Percentiles rank a stretch among this genome's conserved stretches.
phyloP scores from a whole-genome alignment of 2,888 invertebrate genomes.

The Calameuta pallipes region DNA sequence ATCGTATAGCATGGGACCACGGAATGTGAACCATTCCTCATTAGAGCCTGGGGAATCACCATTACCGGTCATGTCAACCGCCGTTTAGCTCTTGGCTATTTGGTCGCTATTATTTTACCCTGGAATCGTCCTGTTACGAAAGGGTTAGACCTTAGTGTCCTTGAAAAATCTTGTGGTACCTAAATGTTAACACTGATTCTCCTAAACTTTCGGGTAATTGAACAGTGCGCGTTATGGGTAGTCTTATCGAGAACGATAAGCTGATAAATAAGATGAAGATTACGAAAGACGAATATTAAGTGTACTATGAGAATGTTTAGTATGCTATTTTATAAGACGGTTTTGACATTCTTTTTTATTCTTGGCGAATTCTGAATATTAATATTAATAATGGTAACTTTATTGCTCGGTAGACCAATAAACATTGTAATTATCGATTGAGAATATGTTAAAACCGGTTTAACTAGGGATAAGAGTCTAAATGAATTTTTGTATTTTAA shows the following conservation, averaged over 20 bases:
- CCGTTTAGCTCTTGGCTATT: background rate
- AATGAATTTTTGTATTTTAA: background rate
- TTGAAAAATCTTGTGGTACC: background rate
- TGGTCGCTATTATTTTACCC: background rate
- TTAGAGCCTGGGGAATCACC: conserved; percentile 38
- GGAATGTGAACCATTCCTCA: conserved; percentile 40
- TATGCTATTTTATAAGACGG: background rate
- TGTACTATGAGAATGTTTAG: background rate
- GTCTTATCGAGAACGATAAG: background rate
- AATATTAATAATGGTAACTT: background rate
- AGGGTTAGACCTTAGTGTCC: background rate
- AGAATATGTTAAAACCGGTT: background rate
- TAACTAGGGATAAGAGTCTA: background rate
- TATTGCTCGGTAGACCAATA: background rate
- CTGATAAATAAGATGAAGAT: background rate
- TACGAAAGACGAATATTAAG: background rate
- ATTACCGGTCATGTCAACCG: background rate
- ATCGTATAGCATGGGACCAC: conserved; percentile 30
- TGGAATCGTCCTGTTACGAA: background rate
- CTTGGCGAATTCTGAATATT: background rate
- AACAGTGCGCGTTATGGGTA: background rate
- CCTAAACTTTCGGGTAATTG: background rate
- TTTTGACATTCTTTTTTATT: background rate
- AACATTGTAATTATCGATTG: background rate
- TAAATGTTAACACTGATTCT: background rate